Conservation (phyloP, 2,888 invertebrate species). For the Tenthredo mesomela region DNA sequence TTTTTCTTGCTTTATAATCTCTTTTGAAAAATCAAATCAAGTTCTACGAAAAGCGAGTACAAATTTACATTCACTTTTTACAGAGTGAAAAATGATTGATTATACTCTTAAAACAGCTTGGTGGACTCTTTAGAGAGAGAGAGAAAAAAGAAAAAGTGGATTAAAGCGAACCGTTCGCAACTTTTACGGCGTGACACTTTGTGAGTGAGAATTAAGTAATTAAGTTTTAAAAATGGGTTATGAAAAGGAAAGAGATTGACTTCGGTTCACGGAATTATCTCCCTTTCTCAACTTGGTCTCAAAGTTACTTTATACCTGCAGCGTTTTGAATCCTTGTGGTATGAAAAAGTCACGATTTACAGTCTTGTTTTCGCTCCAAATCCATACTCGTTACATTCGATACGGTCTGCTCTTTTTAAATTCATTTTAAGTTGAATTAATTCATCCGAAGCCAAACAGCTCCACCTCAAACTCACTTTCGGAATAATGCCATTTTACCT, state of each 20-base stretch:
- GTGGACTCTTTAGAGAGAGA: constrained; percentile 28
- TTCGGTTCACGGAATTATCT: neutral
- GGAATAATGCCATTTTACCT: neutral
- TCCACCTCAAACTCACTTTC: neutral
- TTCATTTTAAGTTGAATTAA: neutral
- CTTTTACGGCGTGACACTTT: constrained; percentile 22
- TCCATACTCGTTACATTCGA: neutral
- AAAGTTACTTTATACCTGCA: neutral
- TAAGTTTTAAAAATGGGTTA: constrained; percentile 24
- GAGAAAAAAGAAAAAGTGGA: neutral
- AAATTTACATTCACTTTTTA: constrained; percentile 20
- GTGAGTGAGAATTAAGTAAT: constrained; percentile 35
- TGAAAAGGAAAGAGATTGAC: neutral
- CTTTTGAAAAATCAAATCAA: neutral
- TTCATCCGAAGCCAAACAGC: neutral
- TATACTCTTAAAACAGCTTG: constrained; percentile 35
- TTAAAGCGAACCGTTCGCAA: constrained; percentile 29
- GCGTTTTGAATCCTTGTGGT: neutral
- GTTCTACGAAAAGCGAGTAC: constrained; percentile 15
- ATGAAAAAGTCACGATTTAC: neutral
- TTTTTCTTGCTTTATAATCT: neutral
- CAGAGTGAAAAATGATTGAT: constrained; percentile 17
- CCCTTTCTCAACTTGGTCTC: neutral
- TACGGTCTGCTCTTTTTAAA: neutral
- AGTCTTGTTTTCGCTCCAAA: neutral